Evolutionary conservation across 2,113 vertebrate species (phyloP).

Genomic region (Pagrus major): DNA sequence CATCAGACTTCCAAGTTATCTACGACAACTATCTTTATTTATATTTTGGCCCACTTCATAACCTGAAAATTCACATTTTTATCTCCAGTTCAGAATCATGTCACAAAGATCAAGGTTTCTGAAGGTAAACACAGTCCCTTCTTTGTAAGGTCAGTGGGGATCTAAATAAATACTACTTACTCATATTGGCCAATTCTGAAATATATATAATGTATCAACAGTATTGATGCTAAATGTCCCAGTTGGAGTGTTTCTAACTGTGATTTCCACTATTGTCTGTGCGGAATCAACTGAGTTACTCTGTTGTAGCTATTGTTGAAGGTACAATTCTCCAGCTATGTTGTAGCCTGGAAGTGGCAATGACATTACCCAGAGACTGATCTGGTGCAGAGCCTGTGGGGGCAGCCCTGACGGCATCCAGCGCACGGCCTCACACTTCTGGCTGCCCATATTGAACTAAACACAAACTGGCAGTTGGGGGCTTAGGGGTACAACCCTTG

Average conservation of each 20-base stretch:
- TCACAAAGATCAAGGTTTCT: not conserved
- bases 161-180: not conserved
- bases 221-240: not conserved
- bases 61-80: not conserved
- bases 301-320: constrained; percentile 25
- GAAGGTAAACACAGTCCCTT: not conserved
- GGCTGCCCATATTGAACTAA: constrained; percentile 74
- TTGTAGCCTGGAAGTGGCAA: constrained; percentile 71
- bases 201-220: not conserved
- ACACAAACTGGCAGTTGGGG: constrained; percentile 79
- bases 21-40: not conserved
- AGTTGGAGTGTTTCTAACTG: constrained; percentile 12
- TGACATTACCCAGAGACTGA: constrained; percentile 76
- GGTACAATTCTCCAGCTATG: constrained; percentile 46
- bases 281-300: constrained; percentile 32
- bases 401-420: constrained; percentile 46
- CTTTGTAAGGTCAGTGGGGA: not conserved
- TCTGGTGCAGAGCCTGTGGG: constrained; percentile 69
- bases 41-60: not conserved
- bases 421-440: constrained; percentile 70
- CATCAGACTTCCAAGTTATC: not conserved
- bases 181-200: not conserved
- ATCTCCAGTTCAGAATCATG: not conserved
- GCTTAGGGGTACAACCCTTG: constrained; percentile 71
- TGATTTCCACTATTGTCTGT: constrained; percentile 29